Conservation (phyloP, 2,888 invertebrate species). For the Erannis defoliaria region DNA sequence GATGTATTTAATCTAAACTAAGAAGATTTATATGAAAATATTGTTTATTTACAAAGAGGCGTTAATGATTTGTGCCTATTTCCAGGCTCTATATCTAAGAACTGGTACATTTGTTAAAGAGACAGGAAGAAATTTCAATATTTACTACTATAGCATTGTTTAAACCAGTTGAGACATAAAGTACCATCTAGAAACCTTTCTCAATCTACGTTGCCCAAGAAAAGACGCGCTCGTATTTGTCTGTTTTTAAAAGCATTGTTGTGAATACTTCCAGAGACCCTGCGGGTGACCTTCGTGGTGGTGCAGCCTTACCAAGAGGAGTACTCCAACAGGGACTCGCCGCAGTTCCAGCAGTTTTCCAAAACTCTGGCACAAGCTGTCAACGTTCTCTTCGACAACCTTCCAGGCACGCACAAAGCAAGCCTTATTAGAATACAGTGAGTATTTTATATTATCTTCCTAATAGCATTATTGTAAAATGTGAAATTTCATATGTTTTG, state of each 20-base stretch:
- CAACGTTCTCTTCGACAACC: conserved; percentile 82
- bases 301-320: conserved; percentile 87
- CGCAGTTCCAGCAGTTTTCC: conserved; percentile 87
- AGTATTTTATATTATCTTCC: conserved; percentile 57
- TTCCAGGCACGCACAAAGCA: conserved; percentile 87
- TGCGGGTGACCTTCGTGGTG: conserved; percentile 85
- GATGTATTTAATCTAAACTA: too few relatives aligned
- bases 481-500: too few relatives aligned
- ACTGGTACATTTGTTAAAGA: too few relatives aligned
- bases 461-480: too few relatives aligned
- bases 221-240: background rate
- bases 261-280: conserved; percentile 68
- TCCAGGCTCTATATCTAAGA: too few relatives aligned
- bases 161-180: too few relatives aligned
- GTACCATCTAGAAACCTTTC: background rate
- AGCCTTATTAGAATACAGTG: conserved; percentile 90
- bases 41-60: too few relatives aligned
- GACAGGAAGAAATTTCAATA: too few relatives aligned
- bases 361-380: conserved; percentile 86
- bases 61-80: too few relatives aligned
- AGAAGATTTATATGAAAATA: too few relatives aligned
- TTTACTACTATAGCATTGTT: too few relatives aligned
- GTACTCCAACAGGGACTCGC: conserved; percentile 87
- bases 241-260: background rate
- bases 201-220: background rate